phyloP scores from a whole-genome alignment of 1,140 invertebrate genomes.

The Drosophila malerkotliana region DNA sequence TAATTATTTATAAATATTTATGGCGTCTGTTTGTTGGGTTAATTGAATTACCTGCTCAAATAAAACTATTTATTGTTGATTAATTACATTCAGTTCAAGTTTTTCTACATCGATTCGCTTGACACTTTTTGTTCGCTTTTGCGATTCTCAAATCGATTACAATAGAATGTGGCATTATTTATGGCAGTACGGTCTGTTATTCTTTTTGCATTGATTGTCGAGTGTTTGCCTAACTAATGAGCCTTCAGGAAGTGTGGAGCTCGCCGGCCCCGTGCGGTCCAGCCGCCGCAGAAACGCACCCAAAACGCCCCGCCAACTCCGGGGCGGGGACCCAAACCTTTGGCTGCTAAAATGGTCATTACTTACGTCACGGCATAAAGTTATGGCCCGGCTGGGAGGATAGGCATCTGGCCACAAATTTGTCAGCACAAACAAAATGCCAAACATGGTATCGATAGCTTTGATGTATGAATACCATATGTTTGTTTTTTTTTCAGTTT shows the following conservation, averaged over 20 bases:
- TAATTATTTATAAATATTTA: constrained; percentile 59
- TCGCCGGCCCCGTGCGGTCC: background rate
- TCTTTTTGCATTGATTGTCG: background rate
- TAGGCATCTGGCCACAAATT: constrained; percentile 52
- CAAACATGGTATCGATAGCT: constrained; percentile 46
- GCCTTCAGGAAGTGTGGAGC: constrained; percentile 48
- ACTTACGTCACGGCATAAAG: constrained; percentile 37
- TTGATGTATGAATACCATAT: constrained; percentile 31
- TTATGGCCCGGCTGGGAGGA: constrained; percentile 43
- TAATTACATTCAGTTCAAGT: constrained; percentile 66
- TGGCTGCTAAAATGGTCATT: constrained; percentile 29
- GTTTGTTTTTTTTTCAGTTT: background rate
- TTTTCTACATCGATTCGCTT: constrained; percentile 22
- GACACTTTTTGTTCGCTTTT: constrained; percentile 37
- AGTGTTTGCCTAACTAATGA: constrained; percentile 56
- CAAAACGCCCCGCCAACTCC: background rate
- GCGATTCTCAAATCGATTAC: constrained; percentile 51
- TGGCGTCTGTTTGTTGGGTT: constrained; percentile 47
- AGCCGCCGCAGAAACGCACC: constrained; percentile 22
- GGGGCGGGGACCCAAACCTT: constrained; percentile 24
- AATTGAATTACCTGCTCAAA: constrained; percentile 56
- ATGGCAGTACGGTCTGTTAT: constrained; percentile 21
- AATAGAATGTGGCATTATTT: constrained; percentile 54
- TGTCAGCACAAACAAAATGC: constrained; percentile 33
- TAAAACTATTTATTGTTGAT: constrained; percentile 68